Percentiles rank a stretch among this genome's conserved stretches.
Evolutionary conservation across 2,888 invertebrate species (phyloP).

Genomic region (Germaria angustata): DNA sequence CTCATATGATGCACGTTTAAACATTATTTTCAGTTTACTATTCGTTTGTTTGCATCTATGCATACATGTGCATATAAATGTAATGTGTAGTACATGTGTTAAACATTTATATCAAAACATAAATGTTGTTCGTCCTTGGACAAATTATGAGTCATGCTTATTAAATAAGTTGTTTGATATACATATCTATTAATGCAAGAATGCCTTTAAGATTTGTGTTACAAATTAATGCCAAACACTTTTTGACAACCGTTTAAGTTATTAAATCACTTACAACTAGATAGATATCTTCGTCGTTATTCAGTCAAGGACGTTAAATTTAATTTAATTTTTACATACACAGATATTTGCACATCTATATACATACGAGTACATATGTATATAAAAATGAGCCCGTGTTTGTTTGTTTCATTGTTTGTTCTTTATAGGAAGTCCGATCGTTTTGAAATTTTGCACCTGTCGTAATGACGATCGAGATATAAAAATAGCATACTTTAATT

Average conservation of each 20-base stretch:
- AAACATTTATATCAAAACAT: neutral
- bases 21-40: neutral
- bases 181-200: slow-evolving; percentile 69
- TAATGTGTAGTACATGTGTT: neutral
- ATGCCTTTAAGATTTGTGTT: neutral
- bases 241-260: neutral
- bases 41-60: neutral
- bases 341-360: neutral
- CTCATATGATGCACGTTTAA: slow-evolving; percentile 30
- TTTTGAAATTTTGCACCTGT: too few species aligned
- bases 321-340: neutral
- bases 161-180: slow-evolving; percentile 72
- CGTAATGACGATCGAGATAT: too few species aligned
- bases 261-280: neutral
- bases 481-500: too few species aligned
- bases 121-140: neutral
- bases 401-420: too few species aligned
- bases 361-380: too few species aligned
- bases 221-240: neutral
- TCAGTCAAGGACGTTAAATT: neutral
- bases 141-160: slow-evolving; percentile 52
- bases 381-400: too few species aligned
- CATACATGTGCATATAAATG: neutral
- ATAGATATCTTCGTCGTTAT: too few species aligned
- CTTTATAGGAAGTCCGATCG: too few species aligned